Evolutionary conservation across 2,113 vertebrate species (phyloP), one percentile per base, ranked within the genome.

Genomic region (Chaetodon trifascialis): DNA sequence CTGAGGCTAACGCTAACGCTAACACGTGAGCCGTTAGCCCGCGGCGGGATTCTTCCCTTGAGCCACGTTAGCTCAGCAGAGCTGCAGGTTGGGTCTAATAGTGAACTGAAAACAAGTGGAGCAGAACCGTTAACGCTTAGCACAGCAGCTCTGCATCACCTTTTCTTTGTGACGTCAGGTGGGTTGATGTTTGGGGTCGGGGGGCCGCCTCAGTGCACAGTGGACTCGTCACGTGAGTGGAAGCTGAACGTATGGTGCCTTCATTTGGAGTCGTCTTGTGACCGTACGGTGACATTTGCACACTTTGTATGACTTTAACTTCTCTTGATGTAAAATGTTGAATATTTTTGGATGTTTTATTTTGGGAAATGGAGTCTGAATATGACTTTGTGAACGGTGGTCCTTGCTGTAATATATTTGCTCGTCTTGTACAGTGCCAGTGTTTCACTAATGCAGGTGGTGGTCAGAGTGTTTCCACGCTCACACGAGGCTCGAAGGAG

Each of bases 271-370:
- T 91, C 11, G 81, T 94, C 66, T 88, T 44, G 88, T 92, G 89
- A 85, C 77, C 68, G 65, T 91, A 79, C 11, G 80, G 88, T 93
- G 86, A 94, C 87, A 91, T 85, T 94, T 92, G 89, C 92, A 91
- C 91, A 90, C 88, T 89, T 91, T 90, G 84, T 90, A 92, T 87
- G 79, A 84, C 71, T 86, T 76, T 69, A 70, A 85, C 76, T 86
- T 74, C 79, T 91, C 64, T 89, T 46, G 63, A 78, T 89, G 87
- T 90, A 84, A 87, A 84, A 92, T 80, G 79, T 91, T 81, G 38
- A 80, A 76, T 90, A 84, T 91, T 90, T 88, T 80, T 80, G 36
- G 58, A 73, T 88, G 72, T 92, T 88, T 87, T 91, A 78, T 82
- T 83, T 91, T 88, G 78, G 85, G 77, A 59, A 73, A 83, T 59